Base-by-base conservation (phyloP, 2,113 vertebrate species). In the Gallinago undulata region DNA sequence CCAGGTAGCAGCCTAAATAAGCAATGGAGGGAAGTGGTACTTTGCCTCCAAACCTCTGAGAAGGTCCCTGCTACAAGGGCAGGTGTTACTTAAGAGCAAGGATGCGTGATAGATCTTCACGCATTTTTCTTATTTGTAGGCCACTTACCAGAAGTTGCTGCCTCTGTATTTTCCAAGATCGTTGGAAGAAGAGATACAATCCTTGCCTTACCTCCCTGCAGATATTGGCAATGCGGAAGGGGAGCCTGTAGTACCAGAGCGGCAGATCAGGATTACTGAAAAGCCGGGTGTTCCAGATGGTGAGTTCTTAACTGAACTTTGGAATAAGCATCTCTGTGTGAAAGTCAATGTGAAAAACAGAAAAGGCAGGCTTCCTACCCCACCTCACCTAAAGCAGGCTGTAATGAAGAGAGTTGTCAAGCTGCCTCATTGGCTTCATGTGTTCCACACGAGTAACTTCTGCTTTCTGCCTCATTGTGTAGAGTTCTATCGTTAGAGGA, bases 201-300 rank as follows among this genome's bases (percentile, higher is more conserved):
- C 97, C 45, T 97, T 99, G 83, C 98, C 98, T 17, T 97, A 98
- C 67, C 98, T 99, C 48, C 99, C 99, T 35, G 98, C 98, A 41
- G 99, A 99, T 95, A 99, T 99, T n/a, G 99, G 99, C 48, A 99
- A 99, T 96, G 98, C 98, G 0, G 99, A 99, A 95, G 99, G 99
- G 5, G 99, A 99, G 86, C 99, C 99, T 0, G 98, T 99, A 19
- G 99, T 99, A 21, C 99, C 99, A 0, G 99, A 99, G 94, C 97
- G 99, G 68, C 99, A 99, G 98, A 99, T 99, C 90, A 98, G 99
- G 88, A 99, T 99, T 68, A 96, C 98, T 7, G 99, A 99, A 92
- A 99, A 99, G 73, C 99, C 99, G 0, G 99, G 99, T 8, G 97
- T 93, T 93, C 98, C 98, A 0, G 99, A 99, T 92, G 99, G 99